These are phyloP conservation scores for Luidia sarsii DNA, from an alignment of 53 echinoderm and acorn worm species.

Conservation along the genomic window DNA sequence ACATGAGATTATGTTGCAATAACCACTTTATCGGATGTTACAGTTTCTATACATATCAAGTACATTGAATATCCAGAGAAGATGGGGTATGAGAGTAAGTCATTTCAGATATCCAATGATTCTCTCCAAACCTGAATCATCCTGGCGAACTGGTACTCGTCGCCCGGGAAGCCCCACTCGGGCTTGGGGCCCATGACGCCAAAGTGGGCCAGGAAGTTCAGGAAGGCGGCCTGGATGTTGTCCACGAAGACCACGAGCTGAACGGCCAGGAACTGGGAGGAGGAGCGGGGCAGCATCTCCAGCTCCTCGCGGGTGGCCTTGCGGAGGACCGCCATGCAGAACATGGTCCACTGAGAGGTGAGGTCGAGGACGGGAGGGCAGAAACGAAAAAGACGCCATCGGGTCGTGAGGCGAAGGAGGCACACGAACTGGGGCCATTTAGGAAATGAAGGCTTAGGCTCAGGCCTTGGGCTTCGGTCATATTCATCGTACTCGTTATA, in stretches of 20 bases:
- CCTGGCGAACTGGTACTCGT: constrained; percentile 24
- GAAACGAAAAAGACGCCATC: too few species aligned
- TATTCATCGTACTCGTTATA: too few species aligned
- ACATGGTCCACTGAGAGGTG: constrained; percentile 47
- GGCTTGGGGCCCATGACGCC: constrained; percentile 22
- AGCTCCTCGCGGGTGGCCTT: constrained; percentile 54
- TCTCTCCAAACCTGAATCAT: constrained; percentile 42
- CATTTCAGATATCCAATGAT: too few species aligned
- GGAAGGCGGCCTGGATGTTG: constrained; percentile 41
- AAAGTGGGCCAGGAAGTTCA: constrained; percentile 19
- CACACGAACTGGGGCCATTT: too few species aligned
- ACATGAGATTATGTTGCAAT: neutral
- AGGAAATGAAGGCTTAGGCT: too few species aligned
- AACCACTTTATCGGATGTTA: neutral
- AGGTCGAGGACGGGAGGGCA: neutral
- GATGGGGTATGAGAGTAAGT: too few species aligned
- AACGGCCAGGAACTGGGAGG: constrained; percentile 44
- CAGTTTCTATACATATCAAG: too few species aligned
- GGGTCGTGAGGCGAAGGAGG: too few species aligned
- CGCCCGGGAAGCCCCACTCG: neutral
- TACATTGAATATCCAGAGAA: too few species aligned
- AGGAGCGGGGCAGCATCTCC: constrained; percentile 35
- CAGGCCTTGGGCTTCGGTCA: too few species aligned
- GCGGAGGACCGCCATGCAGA: constrained; percentile 41
- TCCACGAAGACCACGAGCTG: constrained; percentile 43